These are phyloP conservation scores for Papilio polyxenes DNA, from an alignment of 1,140 invertebrate species.

Conservation along the genomic window DNA sequence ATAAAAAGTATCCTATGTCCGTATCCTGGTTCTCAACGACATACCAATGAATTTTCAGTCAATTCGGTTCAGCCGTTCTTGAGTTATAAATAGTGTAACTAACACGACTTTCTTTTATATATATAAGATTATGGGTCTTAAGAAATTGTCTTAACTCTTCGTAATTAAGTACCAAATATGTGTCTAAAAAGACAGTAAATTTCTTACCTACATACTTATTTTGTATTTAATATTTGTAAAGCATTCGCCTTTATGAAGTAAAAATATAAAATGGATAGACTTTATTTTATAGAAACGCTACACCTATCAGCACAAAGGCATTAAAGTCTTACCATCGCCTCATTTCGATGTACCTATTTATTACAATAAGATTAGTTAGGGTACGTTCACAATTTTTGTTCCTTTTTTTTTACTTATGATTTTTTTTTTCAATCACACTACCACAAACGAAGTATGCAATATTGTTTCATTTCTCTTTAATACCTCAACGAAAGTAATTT, in stretches of 20 bases:
- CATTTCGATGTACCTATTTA: constrained; percentile 42
- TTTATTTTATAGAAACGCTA: constrained; percentile 16
- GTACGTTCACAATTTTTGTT: constrained; percentile 38
- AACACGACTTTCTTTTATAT: no score
- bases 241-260: neutral
- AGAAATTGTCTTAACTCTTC: no score
- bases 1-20: no score
- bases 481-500: neutral
- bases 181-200: no score
- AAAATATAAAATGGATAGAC: neutral
- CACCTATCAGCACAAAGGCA: constrained; percentile 39
- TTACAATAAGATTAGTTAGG: constrained; percentile 57
- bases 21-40: no score
- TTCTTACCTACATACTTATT: no score
- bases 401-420: neutral
- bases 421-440: neutral
- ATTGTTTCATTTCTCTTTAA: neutral
- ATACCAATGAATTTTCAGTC: no score
- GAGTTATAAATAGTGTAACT: no score
- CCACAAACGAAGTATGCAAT: neutral
- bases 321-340: constrained; percentile 32
- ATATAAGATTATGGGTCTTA: no score
- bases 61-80: no score
- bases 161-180: no score
- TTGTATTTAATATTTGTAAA: no score